These are phyloP conservation scores for Sepioteuthis lessoniana DNA, from an alignment of 2,888 invertebrate species.

Conservation along the genomic window DNA sequence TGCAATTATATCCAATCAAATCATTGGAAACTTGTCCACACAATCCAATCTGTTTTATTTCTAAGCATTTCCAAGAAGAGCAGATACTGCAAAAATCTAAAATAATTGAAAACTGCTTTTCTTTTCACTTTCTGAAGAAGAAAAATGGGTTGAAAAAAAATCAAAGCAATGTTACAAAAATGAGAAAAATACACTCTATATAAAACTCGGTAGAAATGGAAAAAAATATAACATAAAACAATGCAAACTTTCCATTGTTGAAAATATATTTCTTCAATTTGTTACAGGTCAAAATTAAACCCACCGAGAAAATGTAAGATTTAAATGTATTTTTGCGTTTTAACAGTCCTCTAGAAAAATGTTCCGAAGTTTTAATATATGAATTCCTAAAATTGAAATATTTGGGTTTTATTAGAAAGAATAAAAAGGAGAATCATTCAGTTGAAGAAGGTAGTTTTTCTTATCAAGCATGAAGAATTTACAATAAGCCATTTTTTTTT, in stretches of 20 bases:
- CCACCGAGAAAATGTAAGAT: background rate
- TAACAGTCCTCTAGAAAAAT: background rate
- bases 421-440: no score
- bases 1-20: conserved; percentile 6
- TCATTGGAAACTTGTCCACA: conserved; percentile 4
- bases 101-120: background rate
- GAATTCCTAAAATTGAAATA: no score
- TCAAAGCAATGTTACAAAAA: background rate
- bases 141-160: background rate
- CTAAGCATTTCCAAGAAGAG: background rate
- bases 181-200: background rate
- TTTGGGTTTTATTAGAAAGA: no score
- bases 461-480: no score
- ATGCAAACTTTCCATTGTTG: no score
- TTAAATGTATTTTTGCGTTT: background rate
- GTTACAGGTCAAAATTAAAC: no score
- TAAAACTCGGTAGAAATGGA: background rate
- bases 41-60: conserved; percentile 17
- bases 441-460: no score
- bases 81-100: background rate
- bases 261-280: no score
- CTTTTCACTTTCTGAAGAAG: background rate
- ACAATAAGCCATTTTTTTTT: no score
- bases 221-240: background rate
- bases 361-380: no score